phyloP scores from a whole-genome alignment of 1,140 invertebrate genomes.

The Sycobia sp. region DNA sequence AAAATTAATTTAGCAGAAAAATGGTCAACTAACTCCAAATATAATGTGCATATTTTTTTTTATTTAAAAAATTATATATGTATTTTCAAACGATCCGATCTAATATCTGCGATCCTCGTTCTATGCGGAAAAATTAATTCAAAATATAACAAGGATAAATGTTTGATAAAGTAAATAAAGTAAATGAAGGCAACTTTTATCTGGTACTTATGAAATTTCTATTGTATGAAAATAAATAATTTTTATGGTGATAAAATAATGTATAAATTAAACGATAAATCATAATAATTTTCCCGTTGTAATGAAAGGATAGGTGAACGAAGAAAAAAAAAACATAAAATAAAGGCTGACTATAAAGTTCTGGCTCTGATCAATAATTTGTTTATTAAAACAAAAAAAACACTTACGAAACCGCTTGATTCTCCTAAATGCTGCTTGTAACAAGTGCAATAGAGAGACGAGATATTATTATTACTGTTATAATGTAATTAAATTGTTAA shows the following conservation, averaged over 20 bases:
- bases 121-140: no score
- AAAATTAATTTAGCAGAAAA: constrained; percentile 27
- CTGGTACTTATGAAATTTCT: no score
- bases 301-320: background rate
- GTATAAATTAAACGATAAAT: no score
- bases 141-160: no score
- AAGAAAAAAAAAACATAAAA: background rate
- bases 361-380: constrained; percentile 18
- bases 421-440: constrained; percentile 62
- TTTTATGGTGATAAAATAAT: constrained; percentile 1
- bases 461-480: constrained; percentile 15
- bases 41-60: constrained; percentile 56
- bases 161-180: no score
- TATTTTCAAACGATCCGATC: constrained; percentile 38
- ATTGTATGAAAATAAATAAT: constrained; percentile 4
- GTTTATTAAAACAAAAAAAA: constrained; percentile 44
- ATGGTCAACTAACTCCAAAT: constrained; percentile 55
- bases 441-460: constrained; percentile 46
- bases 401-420: constrained; percentile 63
- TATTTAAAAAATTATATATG: constrained; percentile 29
- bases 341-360: constrained; percentile 7
- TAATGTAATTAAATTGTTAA: no score
- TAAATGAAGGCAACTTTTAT: no score
- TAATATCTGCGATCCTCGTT: no score
- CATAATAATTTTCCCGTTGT: no score